Evolutionary conservation across 2,888 invertebrate species (phyloP).

Genomic region (Anthophora plumipes): DNA sequence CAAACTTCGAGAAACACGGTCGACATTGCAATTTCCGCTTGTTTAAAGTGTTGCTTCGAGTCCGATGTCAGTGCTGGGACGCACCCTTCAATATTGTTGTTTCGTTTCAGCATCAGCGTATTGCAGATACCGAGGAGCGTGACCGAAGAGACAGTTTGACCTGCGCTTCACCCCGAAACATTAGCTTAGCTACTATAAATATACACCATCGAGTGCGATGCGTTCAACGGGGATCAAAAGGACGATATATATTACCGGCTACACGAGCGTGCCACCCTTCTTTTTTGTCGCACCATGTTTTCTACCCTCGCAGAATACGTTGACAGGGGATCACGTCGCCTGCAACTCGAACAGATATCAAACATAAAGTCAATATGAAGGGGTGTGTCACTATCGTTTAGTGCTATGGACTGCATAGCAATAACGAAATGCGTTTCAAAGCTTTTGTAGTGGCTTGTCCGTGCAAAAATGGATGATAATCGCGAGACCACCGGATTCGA

Average conservation of each 20-base stretch:
- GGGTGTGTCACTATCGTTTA: slow-evolving; percentile 8
- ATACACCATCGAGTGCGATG: slow-evolving; percentile 27
- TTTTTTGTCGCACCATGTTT: slow-evolving; percentile 28
- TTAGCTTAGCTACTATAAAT: slow-evolving; percentile 43
- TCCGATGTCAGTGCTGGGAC: background rate
- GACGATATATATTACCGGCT: slow-evolving; percentile 45
- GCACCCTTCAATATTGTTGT: slow-evolving; percentile 26
- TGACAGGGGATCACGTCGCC: background rate
- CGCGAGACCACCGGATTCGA: slow-evolving; percentile 46
- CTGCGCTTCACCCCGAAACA: slow-evolving; percentile 62
- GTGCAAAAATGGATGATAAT: slow-evolving; percentile 1
- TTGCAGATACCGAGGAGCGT: slow-evolving; percentile 76
- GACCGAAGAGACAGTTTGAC: slow-evolving; percentile 82
- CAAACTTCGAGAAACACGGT: background rate
- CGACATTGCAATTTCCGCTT: slow-evolving; percentile 45
- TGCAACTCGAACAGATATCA: slow-evolving; percentile 5
- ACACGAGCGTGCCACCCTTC: slow-evolving; percentile 27
- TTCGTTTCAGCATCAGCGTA: slow-evolving; percentile 74
- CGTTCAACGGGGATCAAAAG: slow-evolving; percentile 63
- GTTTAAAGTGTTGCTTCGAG: slow-evolving; percentile 44
- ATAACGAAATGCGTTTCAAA: slow-evolving; percentile 25
- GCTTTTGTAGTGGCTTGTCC: slow-evolving; percentile 47
- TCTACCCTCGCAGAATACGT: slow-evolving; percentile 3
- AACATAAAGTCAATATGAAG: slow-evolving; percentile 51
- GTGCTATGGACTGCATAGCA: slow-evolving; percentile 6